A percentile compares a stretch with the other conserved stretches of the same genome.
Evolutionary conservation across 2,113 vertebrate species (phyloP).

Genomic region (Platichthys flesus): DNA sequence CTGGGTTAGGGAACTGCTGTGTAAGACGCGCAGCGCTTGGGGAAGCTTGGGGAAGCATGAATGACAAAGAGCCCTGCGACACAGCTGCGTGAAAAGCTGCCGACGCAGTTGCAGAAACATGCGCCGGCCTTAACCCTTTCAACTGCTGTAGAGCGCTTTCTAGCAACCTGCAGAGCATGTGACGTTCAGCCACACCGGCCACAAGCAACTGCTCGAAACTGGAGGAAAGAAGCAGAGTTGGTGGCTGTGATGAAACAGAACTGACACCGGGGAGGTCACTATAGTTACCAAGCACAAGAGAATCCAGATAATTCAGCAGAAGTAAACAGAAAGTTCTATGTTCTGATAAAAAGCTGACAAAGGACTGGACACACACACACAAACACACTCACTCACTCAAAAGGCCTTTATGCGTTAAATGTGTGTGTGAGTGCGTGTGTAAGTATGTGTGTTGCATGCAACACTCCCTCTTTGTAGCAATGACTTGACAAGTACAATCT

Average conservation of each 20-base stretch:
- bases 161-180: constrained; percentile 24
- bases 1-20: no score
- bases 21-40: no score
- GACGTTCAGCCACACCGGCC: constrained; percentile 3
- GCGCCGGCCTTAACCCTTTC: background rate
- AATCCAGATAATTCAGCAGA: background rate
- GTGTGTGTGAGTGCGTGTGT: background rate
- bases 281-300: background rate
- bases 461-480: constrained; percentile 24
- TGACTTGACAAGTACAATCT: constrained; percentile 27
- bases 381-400: background rate
- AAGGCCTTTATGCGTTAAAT: background rate
- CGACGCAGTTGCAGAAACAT: no score
- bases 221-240: background rate
- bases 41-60: no score
- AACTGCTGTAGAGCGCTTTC: constrained; percentile 15
- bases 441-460: constrained; percentile 2
- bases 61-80: no score
- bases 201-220: background rate
- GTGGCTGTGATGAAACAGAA: background rate
- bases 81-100: no score
- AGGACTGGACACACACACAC: background rate
- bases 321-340: constrained; percentile 1
- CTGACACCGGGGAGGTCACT: background rate
- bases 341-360: constrained; percentile 17